Conservation (phyloP, 2,113 vertebrate species). For the Mionectes macconnelli region DNA sequence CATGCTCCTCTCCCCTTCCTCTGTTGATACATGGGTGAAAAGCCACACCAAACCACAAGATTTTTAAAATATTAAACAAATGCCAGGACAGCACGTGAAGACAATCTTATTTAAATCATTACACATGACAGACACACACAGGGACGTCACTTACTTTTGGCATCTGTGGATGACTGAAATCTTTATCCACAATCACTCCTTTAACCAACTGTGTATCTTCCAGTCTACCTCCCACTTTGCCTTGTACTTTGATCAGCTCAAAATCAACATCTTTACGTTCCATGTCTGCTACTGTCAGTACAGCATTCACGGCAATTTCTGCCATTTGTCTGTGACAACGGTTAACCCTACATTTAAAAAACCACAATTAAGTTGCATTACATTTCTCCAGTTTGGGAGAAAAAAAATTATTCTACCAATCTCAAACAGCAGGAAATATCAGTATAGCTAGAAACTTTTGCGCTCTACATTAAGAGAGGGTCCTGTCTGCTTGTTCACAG, state of each 20-base stretch:
- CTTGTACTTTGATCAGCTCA: constrained; percentile 98
- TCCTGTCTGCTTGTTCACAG: not conserved
- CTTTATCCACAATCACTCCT: constrained; percentile 96
- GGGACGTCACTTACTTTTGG: constrained; percentile 82
- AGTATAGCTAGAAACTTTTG: not conserved
- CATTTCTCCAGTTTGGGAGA: not conserved
- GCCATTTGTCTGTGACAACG: constrained; percentile 98
- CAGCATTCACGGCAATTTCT: constrained; percentile 93
- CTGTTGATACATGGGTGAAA: not conserved
- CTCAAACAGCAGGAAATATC: not conserved
- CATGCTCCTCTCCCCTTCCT: not conserved
- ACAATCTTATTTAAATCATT: not conserved
- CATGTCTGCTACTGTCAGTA: constrained; percentile 95
- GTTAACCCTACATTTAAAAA: constrained; percentile 82
- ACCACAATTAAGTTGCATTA: not conserved
- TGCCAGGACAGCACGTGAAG: not conserved
- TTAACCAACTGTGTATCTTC: constrained; percentile 96
- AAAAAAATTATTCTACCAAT: not conserved
- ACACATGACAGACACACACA: not conserved
- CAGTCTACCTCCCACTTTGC: constrained; percentile 95
- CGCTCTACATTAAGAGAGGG: rapidly evolving
- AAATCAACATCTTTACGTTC: constrained; percentile 98
- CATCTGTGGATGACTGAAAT: constrained; percentile 99
- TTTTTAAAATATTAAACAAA: not conserved
- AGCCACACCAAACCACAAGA: not conserved